These are phyloP conservation scores for Phalloptychus januarius DNA, from an alignment of 2,797 vertebrate genomes.

Conservation along the genomic window DNA sequence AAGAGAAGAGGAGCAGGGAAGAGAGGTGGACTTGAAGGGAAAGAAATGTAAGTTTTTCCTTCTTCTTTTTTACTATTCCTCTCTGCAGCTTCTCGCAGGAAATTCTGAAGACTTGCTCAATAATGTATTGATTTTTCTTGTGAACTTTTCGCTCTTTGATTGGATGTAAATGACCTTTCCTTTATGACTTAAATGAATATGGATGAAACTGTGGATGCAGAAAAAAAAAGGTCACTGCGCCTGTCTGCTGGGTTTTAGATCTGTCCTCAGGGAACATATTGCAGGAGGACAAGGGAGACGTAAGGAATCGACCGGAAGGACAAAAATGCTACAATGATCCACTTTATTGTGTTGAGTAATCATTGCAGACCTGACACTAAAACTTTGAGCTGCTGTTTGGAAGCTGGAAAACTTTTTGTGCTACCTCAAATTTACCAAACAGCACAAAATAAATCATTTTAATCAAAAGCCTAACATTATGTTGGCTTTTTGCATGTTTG, in stretches of 20 bases:
- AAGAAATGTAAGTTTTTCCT: conserved; percentile 70
- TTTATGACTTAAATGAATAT: conserved; percentile 11
- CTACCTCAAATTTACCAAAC: not conserved
- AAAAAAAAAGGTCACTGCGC: not conserved
- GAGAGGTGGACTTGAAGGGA: conserved; percentile 24
- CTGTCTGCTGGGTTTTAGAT: not conserved
- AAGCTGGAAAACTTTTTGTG: not conserved
- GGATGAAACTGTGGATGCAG: not conserved
- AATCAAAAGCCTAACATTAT: no score
- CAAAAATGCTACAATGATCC: not conserved
- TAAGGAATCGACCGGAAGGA: not conserved
- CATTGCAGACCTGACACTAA: not conserved
- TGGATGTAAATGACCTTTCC: conserved; percentile 45
- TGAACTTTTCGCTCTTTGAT: conserved; percentile 44
- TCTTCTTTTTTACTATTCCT: not conserved
- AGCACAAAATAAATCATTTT: not conserved
- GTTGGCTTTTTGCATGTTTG: not conserved
- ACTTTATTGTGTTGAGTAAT: not conserved
- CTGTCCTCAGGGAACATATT: not conserved
- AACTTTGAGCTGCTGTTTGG: not conserved
- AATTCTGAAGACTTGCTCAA: conserved; percentile 55
- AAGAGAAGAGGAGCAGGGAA: conserved; percentile 19
- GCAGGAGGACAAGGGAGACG: not conserved
- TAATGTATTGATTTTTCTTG: conserved; percentile 67
- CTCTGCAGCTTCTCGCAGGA: conserved; percentile 31